Evolutionary conservation across 2,888 invertebrate genomes (phyloP).

Genomic region (Philaethria dido): DNA sequence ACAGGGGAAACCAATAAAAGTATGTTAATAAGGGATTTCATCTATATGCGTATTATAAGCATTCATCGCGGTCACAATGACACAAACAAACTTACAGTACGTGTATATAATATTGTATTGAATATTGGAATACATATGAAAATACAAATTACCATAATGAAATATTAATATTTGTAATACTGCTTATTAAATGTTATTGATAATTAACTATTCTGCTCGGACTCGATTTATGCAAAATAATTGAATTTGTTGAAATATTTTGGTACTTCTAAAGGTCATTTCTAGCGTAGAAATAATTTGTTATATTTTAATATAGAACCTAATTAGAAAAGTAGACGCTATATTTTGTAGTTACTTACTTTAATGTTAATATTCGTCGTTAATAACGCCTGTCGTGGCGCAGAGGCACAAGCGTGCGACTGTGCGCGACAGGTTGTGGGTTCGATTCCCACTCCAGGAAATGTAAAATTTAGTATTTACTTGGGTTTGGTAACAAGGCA

Average conservation of each 20-base stretch:
- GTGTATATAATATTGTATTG: background rate
- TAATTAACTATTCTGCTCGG: conserved; percentile 11
- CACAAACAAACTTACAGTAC: too few species aligned
- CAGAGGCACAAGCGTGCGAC: too few species aligned
- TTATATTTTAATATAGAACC: background rate
- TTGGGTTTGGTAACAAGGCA: too few species aligned
- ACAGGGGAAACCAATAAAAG: too few species aligned
- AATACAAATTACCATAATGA: conserved; percentile 1
- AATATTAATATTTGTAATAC: conserved; percentile 5
- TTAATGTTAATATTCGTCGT: too few species aligned
- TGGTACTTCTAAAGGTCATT: background rate
- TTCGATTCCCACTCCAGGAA: too few species aligned
- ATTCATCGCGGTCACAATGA: too few species aligned
- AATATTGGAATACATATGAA: background rate
- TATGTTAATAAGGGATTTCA: too few species aligned
- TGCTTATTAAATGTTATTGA: background rate
- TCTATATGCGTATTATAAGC: too few species aligned
- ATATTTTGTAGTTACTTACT: background rate
- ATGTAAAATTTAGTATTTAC: too few species aligned
- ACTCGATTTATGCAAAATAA: background rate
- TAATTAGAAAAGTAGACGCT: background rate
- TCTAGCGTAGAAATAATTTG: background rate
- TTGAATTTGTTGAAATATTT: background rate
- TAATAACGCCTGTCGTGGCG: too few species aligned
- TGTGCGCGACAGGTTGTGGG: too few species aligned